Conservation (phyloP, 2,113 vertebrate species). For the Andinoacara biseriatus region DNA sequence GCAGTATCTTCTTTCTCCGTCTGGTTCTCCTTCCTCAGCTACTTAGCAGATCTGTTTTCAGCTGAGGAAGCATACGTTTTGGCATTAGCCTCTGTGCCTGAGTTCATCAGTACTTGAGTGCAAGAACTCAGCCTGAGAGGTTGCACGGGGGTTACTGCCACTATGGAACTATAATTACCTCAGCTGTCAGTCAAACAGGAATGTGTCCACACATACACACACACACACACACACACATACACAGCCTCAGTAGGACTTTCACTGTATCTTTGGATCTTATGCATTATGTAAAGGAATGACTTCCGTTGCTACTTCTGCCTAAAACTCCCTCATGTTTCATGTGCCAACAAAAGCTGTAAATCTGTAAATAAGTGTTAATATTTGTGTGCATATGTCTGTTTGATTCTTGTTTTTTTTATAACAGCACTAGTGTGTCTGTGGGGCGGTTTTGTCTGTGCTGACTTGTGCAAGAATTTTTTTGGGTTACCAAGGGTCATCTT, state of each 20-base stretch:
- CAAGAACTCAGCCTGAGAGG: slow-evolving; percentile 63
- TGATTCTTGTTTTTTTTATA: not conserved
- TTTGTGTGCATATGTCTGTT: slow-evolving; percentile 8
- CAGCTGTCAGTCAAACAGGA: slow-evolving; percentile 71
- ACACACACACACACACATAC: slow-evolving; percentile 1
- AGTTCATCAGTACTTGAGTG: slow-evolving; percentile 54
- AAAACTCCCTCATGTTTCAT: not conserved
- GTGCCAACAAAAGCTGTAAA: not conserved
- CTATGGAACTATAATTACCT: slow-evolving; percentile 74
- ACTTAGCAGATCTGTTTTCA: slow-evolving; percentile 50
- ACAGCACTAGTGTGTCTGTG: not conserved
- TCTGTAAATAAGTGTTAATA: slow-evolving; percentile 5
- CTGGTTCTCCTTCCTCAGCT: not conserved
- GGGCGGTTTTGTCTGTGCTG: slow-evolving; percentile 28
- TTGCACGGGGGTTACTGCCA: slow-evolving; percentile 66
- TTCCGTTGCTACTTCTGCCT: not conserved
- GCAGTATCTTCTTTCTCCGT: not conserved
- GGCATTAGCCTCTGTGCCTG: slow-evolving; percentile 38
- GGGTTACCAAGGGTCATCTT: slow-evolving; percentile 37
- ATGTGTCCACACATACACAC: not conserved
- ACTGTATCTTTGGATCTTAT: slow-evolving; percentile 20
- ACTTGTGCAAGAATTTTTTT: slow-evolving; percentile 16
- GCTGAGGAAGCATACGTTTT: slow-evolving; percentile 38
- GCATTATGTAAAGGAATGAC: not conserved
- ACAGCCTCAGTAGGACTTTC: not conserved